Evolutionary conservation across 2,113 vertebrate genomes (phyloP).

Genomic region (Rhizomys pruinosus): DNA sequence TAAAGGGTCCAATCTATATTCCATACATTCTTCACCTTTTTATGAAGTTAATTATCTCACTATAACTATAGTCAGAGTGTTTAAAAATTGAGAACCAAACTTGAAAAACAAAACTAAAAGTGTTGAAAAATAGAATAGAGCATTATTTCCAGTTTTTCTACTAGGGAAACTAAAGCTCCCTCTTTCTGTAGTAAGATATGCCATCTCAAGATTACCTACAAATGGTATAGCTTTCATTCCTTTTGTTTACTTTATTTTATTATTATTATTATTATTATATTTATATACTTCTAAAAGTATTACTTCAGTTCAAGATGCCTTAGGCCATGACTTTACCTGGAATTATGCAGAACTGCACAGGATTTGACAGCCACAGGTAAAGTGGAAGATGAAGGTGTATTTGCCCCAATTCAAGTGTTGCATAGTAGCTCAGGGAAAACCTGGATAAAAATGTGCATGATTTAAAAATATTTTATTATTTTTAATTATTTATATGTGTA

Average conservation of each 20-base stretch:
- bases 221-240: not conserved
- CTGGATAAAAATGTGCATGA: not conserved
- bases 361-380: fast-evolving
- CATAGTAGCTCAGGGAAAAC: not conserved
- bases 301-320: not conserved
- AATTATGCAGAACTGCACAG: not conserved
- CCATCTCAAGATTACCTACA: not conserved
- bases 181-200: not conserved
- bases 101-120: not conserved
- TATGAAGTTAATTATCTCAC: not conserved
- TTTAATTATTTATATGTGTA: not conserved
- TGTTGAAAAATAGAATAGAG: not conserved
- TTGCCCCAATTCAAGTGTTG: not conserved
- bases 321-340: not conserved
- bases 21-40: not conserved
- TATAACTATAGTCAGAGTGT: not conserved
- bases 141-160: not conserved
- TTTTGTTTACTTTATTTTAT: not conserved
- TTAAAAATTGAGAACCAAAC: not conserved
- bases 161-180: not conserved
- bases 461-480: not conserved
- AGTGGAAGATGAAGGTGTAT: fast-evolving
- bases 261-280: no score
- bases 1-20: not conserved
- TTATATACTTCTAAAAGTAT: not conserved